Percentiles rank a stretch among this genome's conserved stretches.
Conservation (phyloP, 35 echinoderm and acorn worm genomes). For the Anneissia japonica region DNA sequence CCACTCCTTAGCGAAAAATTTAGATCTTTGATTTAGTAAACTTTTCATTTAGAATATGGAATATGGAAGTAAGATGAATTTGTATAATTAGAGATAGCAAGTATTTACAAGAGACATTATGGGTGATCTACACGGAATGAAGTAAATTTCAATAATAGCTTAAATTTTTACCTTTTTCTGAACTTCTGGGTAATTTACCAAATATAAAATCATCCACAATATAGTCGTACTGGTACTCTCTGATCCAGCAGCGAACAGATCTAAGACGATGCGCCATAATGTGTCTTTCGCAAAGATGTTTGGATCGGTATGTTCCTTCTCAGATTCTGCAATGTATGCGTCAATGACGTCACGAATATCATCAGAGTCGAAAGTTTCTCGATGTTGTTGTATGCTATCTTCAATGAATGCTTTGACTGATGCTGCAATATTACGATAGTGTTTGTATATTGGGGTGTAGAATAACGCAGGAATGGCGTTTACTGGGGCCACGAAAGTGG, state of each 20-base stretch:
- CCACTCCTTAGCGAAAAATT: too few species aligned
- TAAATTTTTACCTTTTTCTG: constrained; percentile 67
- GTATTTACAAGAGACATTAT: too few species aligned
- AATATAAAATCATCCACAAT: constrained; percentile 56
- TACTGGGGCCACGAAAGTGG: not conserved
- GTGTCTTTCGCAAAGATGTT: constrained; percentile 5
- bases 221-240: constrained; percentile 64
- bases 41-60: too few species aligned
- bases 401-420: constrained; percentile 18
- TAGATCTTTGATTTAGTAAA: too few species aligned
- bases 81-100: too few species aligned
- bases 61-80: too few species aligned
- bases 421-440: not conserved
- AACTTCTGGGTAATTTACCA: constrained; percentile 57
- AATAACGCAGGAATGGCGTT: not conserved
- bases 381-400: constrained; percentile 27
- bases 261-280: constrained; percentile 17
- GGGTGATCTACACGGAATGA: too few species aligned
- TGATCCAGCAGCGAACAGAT: constrained; percentile 70
- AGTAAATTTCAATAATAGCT: too few species aligned
- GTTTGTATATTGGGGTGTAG: constrained; percentile 3
- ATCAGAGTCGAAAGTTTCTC: constrained; percentile 20
- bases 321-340: constrained; percentile 33
- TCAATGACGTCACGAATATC: constrained; percentile 60
- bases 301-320: constrained; percentile 7